Conservation (phyloP, 2,113 vertebrate genomes). For the Gavia stellata region DNA sequence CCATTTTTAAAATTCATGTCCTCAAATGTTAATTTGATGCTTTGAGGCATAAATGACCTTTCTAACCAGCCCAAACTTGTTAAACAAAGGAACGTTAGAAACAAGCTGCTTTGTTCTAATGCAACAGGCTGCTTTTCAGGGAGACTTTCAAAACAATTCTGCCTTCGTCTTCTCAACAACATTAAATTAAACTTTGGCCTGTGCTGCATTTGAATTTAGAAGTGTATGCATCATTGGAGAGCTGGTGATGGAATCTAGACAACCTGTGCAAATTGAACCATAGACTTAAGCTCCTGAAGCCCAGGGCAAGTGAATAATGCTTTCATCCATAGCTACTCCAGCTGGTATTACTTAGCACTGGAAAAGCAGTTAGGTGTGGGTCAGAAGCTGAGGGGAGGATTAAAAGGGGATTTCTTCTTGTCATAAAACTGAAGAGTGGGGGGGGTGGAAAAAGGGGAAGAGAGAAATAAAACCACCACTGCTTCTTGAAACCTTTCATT, state of each 20-base stretch:
- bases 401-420: neutral
- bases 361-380: neutral
- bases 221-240: neutral
- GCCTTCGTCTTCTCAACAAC: slow-evolving; percentile 46
- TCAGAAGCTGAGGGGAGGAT: neutral
- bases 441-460: accelerated
- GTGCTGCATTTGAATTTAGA: slow-evolving; percentile 19
- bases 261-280: neutral
- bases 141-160: slow-evolving; percentile 67
- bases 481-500: neutral
- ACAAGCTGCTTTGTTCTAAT: slow-evolving; percentile 72
- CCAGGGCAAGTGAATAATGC: neutral
- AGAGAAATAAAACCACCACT: neutral
- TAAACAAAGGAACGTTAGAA: slow-evolving; percentile 70
- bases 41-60: slow-evolving; percentile 77
- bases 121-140: slow-evolving; percentile 66
- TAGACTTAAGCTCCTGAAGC: neutral
- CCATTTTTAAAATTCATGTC: slow-evolving; percentile 73
- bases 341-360: neutral
- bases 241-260: neutral
- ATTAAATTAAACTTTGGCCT: slow-evolving; percentile 54
- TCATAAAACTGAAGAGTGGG: neutral
- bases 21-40: slow-evolving; percentile 78
- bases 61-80: slow-evolving; percentile 69
- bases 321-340: neutral